A percentile compares a stretch with the other conserved stretches of the same genome.
Conservation (phyloP, 2,797 vertebrate species). For the Pogoniulus pusillus region DNA sequence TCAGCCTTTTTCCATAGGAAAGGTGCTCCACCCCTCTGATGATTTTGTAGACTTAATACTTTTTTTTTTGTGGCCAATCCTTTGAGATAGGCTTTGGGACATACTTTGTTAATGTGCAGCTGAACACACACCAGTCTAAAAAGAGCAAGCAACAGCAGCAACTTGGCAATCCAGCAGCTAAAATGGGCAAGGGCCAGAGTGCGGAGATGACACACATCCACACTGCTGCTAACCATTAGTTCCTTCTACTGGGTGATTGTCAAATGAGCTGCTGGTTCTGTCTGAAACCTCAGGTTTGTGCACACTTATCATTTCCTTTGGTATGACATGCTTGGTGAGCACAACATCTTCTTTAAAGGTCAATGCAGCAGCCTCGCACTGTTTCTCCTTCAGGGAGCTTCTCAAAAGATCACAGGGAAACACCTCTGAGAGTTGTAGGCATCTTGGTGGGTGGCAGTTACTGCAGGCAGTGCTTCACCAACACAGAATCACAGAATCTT, state of each 20-base stretch:
- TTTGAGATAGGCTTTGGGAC: not conserved
- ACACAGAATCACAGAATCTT: too few relatives aligned
- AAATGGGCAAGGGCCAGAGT: not conserved
- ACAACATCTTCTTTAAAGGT: fast-evolving
- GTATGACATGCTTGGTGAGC: not conserved
- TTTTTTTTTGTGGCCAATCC: too few relatives aligned
- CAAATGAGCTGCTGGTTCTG: not conserved
- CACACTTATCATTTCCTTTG: not conserved
- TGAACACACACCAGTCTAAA: not conserved
- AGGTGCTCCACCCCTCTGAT: too few relatives aligned
- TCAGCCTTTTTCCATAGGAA: too few relatives aligned
- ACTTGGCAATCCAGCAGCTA: not conserved
- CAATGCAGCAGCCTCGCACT: not conserved
- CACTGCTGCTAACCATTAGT: not conserved
- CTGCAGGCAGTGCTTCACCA: not conserved
- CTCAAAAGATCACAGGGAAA: not conserved
- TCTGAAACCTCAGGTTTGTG: not conserved
- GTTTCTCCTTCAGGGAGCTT: not conserved
- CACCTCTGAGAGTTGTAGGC: not conserved
- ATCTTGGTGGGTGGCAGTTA: not conserved
- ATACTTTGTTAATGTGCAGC: not conserved
- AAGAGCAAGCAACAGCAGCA: not conserved
- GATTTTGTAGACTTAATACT: too few relatives aligned
- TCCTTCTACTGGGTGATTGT: not conserved
- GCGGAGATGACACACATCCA: not conserved